A percentile compares a stretch with the other conserved stretches of the same genome.
Evolutionary conservation across 2,888 invertebrate genomes (phyloP).

Genomic region (Himalopsyche kuldschensis): DNA sequence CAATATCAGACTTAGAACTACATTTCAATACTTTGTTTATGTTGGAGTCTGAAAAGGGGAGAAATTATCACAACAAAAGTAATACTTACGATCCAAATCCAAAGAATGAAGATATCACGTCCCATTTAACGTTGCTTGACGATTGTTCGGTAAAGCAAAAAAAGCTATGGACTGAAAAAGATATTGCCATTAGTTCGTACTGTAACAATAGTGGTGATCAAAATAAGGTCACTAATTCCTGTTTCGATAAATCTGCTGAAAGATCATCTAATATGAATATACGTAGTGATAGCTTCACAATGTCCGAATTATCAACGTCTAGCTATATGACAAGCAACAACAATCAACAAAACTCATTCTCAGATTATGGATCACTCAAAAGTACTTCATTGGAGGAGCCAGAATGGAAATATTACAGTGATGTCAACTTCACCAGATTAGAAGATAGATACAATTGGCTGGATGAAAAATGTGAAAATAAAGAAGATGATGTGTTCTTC

Average conservation of each 20-base stretch:
- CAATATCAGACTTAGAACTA: conserved; percentile 51
- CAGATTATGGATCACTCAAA: conserved; percentile 24
- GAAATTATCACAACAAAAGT: conserved; percentile 40
- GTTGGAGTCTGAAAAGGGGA: conserved; percentile 55
- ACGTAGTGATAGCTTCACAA: conserved; percentile 30
- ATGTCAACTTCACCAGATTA: neutral
- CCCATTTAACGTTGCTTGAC: conserved; percentile 15
- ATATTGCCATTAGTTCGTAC: neutral
- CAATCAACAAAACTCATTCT: conserved; percentile 10
- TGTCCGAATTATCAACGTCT: conserved; percentile 25
- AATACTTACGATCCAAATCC: neutral
- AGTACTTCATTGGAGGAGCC: conserved; percentile 1
- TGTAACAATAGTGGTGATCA: neutral
- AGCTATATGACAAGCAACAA: conserved; percentile 18
- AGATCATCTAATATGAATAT: neutral
- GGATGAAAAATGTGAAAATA: conserved; percentile 45
- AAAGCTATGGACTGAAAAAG: conserved; percentile 1
- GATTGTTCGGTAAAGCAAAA: conserved; percentile 4
- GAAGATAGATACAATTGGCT: conserved; percentile 43
- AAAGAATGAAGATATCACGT: neutral
- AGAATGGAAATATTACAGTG: conserved; percentile 9
- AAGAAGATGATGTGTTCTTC: conserved; percentile 43
- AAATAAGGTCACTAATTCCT: neutral
- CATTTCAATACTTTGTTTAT: conserved; percentile 59
- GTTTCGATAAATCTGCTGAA: neutral